Evolutionary conservation across 2,888 invertebrate species (phyloP).

Genomic region (Ecdyonurus torrentis): DNA sequence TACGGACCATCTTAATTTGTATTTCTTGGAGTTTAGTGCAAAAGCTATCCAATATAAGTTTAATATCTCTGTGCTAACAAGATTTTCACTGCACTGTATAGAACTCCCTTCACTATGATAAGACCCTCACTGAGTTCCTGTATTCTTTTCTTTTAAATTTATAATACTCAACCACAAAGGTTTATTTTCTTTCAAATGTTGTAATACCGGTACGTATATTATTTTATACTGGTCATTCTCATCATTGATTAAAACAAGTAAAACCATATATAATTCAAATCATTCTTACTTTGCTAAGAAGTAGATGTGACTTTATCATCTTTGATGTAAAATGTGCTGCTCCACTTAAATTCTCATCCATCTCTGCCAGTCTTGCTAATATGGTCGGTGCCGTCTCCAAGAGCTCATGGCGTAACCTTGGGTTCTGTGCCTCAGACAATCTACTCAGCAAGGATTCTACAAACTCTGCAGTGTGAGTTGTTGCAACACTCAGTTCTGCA

Average conservation of each 20-base stretch:
- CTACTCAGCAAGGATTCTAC: conserved; percentile 55
- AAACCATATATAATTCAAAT: not conserved
- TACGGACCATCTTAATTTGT: too few relatives aligned
- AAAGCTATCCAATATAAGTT: too few relatives aligned
- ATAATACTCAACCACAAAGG: too few relatives aligned
- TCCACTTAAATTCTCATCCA: conserved; percentile 20
- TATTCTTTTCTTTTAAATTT: not conserved
- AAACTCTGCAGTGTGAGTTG: conserved; percentile 39
- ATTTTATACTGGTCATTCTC: conserved; percentile 12
- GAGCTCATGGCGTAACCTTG: conserved; percentile 36
- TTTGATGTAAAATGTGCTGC: conserved; percentile 68
- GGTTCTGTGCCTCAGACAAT: conserved; percentile 49
- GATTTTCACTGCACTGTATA: too few relatives aligned
- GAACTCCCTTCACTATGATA: too few relatives aligned
- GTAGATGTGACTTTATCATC: conserved; percentile 46
- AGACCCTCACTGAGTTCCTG: not conserved
- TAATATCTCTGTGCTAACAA: too few relatives aligned
- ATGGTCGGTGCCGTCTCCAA: conserved; percentile 47
- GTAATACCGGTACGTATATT: conserved; percentile 18
- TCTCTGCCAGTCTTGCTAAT: conserved; percentile 36
- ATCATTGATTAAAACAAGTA: not conserved
- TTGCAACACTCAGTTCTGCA: not conserved
- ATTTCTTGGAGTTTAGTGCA: not conserved
- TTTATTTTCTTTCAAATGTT: too few relatives aligned
- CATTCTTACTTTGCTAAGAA: conserved; percentile 29